A percentile compares a stretch with the other conserved stretches of the same genome.
phyloP scores from a whole-genome alignment of 2,797 vertebrate species.

The Falco naumanni region DNA sequence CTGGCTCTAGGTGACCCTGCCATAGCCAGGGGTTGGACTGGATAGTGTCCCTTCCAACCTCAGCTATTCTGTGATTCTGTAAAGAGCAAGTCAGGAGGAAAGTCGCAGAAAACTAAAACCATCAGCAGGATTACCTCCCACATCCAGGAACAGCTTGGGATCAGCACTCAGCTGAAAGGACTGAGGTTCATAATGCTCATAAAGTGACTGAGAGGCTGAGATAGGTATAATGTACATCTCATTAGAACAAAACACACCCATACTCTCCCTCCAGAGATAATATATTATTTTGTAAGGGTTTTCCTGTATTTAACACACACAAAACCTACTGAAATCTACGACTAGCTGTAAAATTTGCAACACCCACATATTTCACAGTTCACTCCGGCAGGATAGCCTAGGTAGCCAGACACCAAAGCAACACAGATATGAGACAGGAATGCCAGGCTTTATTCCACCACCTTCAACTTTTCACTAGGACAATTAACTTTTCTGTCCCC shows the following conservation, averaged over 20 bases:
- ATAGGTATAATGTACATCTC: neutral
- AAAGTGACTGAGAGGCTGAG: neutral
- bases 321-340: neutral
- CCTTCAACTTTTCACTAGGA: neutral
- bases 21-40: neutral
- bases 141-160: neutral
- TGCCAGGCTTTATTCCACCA: neutral
- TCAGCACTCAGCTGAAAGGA: neutral
- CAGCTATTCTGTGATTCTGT: neutral
- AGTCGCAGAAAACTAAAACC: neutral
- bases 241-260: neutral
- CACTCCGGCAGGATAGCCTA: neutral
- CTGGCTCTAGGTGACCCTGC: neutral
- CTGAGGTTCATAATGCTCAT: neutral
- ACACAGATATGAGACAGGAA: neutral
- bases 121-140: neutral
- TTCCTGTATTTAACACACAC: neutral
- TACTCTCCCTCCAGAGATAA: neutral
- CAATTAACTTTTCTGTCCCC: neutral
- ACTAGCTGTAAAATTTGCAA: neutral
- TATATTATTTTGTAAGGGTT: neutral
- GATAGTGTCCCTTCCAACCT: neutral
- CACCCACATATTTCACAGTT: neutral
- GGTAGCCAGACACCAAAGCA: neutral
- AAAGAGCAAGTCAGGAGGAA: neutral